Conservation (phyloP, 1,140 invertebrate genomes). For the Microplitis mediator region DNA sequence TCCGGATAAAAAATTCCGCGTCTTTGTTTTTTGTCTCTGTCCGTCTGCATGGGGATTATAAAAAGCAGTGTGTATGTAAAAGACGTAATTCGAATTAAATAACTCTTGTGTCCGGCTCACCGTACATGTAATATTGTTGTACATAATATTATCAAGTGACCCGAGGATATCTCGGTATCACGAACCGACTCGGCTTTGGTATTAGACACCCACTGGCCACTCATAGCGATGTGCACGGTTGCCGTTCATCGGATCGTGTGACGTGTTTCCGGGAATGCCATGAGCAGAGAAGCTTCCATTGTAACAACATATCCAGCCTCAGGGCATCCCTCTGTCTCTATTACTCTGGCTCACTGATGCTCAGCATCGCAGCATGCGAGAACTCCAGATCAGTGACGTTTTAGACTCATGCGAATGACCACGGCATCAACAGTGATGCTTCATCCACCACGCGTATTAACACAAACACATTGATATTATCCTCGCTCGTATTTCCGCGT, state of each 20-base stretch:
- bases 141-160: too few relatives aligned
- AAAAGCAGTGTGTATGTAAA: too few relatives aligned
- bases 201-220: not conserved
- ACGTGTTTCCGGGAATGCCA: slow-evolving; percentile 48
- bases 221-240: not conserved
- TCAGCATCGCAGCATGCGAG: not conserved
- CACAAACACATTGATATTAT: slow-evolving; percentile 9
- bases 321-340: not conserved
- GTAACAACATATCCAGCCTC: slow-evolving; percentile 42
- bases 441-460: not conserved
- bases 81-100: too few relatives aligned
- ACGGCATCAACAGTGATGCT: not conserved
- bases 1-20: too few relatives aligned
- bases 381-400: not conserved
- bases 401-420: slow-evolving; percentile 4
- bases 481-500: slow-evolving; percentile 14
- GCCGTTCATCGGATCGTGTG: slow-evolving; percentile 27
- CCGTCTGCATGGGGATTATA: too few relatives aligned
- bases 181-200: too few relatives aligned
- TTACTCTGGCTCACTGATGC: too few relatives aligned
- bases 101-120: too few relatives aligned
- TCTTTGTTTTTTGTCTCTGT: too few relatives aligned
- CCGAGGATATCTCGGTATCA: too few relatives aligned
- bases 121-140: too few relatives aligned
- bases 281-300: slow-evolving; percentile 42